Base-by-base conservation (phyloP, 2,888 invertebrate genomes). In the Agrilus mali region DNA sequence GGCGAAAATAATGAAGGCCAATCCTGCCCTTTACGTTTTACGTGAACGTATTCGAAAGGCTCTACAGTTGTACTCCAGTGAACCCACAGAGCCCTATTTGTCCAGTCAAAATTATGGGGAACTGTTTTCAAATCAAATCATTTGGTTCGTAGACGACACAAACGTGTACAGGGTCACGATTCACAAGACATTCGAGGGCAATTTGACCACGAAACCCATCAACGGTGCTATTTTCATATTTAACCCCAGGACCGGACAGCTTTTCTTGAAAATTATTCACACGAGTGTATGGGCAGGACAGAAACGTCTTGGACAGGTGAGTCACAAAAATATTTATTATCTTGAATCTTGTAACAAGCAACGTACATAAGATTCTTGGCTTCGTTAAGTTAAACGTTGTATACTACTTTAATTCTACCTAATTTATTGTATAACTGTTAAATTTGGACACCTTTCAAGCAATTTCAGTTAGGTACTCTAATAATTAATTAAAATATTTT, bases 1-100 rank as follows among this genome's bases (percentile, higher is more conserved):
- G 98, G 97, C 97, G 0, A 98, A 98, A 70, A 97, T 99, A 54
- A 98, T 98, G 94, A 99, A 98, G 67, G 97, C 98, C 0, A 99
- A 98, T 72, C 98, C 98, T 0, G 98, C 98, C 0, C 69, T 98
- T 50, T 98, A 98, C 67, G 98, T 98, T 53, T 67, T 98, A 46
- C 75, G 98, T 22, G 98, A 98, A 67, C 85, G 98, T 56, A 97
- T 98, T 49, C 78, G 98, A n/a, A 98, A 98, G 67, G 98, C 97
- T 3, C 69, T 98, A 46, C 97, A 98, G 60, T 73, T 99, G 39
- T 99, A 98, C 69, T 95, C 95, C 1, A 96, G 96, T 0, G 98
- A 98, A 65, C 98, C 98, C 0, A 99, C 98, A 3, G 98, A 99
- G 66, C 98, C 98, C 0, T 99, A 98, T 61, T 75, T 99, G 22